A percentile compares a stretch with the other conserved stretches of the same genome.
Evolutionary conservation across 2,113 vertebrate species (phyloP).

Genomic region (Brienomyrus brachyistius): DNA sequence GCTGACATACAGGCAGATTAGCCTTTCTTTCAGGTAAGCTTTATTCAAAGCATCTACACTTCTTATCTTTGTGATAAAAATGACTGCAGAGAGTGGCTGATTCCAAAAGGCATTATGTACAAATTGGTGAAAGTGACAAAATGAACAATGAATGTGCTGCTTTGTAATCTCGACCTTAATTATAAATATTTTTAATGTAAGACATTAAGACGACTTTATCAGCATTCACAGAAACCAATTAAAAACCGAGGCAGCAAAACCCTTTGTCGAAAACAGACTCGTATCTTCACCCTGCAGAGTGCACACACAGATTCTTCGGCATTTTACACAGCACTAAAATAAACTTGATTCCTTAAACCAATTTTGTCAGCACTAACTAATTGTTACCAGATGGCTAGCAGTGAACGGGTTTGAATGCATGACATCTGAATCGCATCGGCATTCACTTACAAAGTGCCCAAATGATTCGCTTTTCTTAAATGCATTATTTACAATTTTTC

Average conservation of each 20-base stretch:
- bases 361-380: slow-evolving; percentile 13
- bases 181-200: neutral
- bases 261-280: neutral
- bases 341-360: neutral
- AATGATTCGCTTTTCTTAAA: neutral
- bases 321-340: neutral
- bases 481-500: neutral
- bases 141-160: neutral
- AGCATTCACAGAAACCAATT: neutral
- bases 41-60: neutral
- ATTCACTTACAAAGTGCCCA: neutral
- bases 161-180: neutral
- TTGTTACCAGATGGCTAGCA: neutral
- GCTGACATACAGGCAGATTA: neutral
- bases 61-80: neutral
- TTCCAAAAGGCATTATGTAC: neutral
- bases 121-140: neutral
- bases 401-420: neutral
- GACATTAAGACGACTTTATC: neutral
- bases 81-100: neutral
- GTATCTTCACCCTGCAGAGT: neutral
- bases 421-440: neutral
- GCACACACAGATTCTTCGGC: neutral
- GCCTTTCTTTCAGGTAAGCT: neutral
- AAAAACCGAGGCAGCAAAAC: neutral